Evolutionary conservation across 2,888 invertebrate species (phyloP).

Genomic region (Trichogramma dendrolimi): DNA sequence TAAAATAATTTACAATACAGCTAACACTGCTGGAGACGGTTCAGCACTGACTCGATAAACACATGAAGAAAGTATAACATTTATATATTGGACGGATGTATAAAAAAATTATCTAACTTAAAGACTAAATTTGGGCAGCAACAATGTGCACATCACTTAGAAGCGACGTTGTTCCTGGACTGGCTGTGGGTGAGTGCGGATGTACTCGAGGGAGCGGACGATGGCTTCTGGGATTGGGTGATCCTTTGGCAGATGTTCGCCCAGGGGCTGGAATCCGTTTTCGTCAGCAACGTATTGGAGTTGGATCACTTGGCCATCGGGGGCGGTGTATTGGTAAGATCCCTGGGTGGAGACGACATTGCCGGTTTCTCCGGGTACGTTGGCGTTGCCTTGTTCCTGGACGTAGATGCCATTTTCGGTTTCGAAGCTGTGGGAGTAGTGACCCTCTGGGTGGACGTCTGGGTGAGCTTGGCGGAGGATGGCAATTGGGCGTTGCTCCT

Average conservation of each 20-base stretch:
- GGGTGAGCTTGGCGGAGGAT: constrained; percentile 59
- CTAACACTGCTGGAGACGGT: no score
- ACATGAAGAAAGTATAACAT: no score
- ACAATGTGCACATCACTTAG: no score
- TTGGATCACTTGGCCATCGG: constrained; percentile 45
- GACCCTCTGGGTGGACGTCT: constrained; percentile 61
- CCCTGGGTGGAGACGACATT: constrained; percentile 39
- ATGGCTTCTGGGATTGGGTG: constrained; percentile 46
- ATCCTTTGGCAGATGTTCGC: constrained; percentile 46
- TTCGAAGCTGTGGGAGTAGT: constrained; percentile 58
- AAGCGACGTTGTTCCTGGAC: constrained; percentile 23
- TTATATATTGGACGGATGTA: no score
- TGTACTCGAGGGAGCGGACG: constrained; percentile 43
- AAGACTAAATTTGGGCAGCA: no score
- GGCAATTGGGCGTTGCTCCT: constrained; percentile 30
- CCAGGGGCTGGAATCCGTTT: constrained; percentile 49
- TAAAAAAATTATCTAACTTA: no score
- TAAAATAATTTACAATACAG: no score
- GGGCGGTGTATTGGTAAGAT: constrained; percentile 45
- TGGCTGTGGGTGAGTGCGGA: constrained; percentile 39
- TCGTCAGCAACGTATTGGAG: constrained; percentile 44
- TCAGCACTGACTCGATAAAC: no score
- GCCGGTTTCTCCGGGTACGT: constrained; percentile 33
- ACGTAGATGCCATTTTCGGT: constrained; percentile 64
- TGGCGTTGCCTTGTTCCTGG: constrained; percentile 50